A percentile compares a stretch with the other conserved stretches of the same genome.
These are phyloP conservation scores for Penaeus indicus DNA, from an alignment of 1,140 invertebrate genomes.

Conservation along the genomic window DNA sequence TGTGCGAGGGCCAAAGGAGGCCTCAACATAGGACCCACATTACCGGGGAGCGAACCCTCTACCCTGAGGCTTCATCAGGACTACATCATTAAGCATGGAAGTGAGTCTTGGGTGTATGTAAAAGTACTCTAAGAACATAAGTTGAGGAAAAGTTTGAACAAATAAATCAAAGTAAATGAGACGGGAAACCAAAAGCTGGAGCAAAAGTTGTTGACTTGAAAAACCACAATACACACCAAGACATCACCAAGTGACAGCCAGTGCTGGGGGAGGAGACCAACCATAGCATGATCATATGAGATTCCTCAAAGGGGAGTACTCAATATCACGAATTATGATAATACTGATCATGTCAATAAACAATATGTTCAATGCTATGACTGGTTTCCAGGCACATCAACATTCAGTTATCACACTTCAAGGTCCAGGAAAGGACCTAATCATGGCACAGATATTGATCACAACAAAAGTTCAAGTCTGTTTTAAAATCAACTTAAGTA, in stretches of 20 bases:
- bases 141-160: not conserved
- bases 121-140: not conserved
- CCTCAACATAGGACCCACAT: constrained; percentile 57
- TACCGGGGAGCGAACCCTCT: constrained; percentile 61
- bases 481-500: not conserved
- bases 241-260: constrained; percentile 50
- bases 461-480: constrained; percentile 18
- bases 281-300: constrained; percentile 52
- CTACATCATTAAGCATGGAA: constrained; percentile 46
- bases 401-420: constrained; percentile 53
- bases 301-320: constrained; percentile 48
- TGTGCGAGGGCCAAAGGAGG: constrained; percentile 48
- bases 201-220: not conserved
- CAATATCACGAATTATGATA: constrained; percentile 55
- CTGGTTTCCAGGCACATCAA: constrained; percentile 56
- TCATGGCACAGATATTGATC: constrained; percentile 49
- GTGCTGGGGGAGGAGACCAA: constrained; percentile 58
- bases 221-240: constrained; percentile 39
- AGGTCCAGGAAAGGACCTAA: constrained; percentile 35
- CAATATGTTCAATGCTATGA: constrained; percentile 33
- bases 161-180: not conserved
- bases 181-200: constrained; percentile 2
- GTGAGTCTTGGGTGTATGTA: constrained; percentile 50
- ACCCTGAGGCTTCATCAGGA: constrained; percentile 59
- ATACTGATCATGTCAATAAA: constrained; percentile 51